Conservation (phyloP, 2,888 invertebrate genomes). For the Pyrocoelia pectoralis region DNA sequence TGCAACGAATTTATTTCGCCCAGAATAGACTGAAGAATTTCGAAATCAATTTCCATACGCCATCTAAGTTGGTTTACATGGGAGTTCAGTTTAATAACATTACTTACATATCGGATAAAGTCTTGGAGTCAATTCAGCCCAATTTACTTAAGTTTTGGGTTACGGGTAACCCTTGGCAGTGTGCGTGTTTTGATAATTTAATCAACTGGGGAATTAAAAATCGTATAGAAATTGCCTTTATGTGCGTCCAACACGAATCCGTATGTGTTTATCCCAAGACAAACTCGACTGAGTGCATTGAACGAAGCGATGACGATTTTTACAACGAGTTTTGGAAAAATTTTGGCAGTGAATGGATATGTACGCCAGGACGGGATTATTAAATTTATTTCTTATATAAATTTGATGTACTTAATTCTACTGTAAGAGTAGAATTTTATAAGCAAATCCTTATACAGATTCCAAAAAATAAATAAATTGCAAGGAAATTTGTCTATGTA, state of each 20-base stretch:
- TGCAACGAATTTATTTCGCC: constrained; percentile 9
- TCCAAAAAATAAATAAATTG: too few relatives aligned
- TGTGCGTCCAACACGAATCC: not conserved
- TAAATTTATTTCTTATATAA: not conserved
- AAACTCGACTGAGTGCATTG: not conserved
- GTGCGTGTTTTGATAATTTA: constrained; percentile 13
- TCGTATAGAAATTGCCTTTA: not conserved
- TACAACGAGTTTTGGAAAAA: not conserved
- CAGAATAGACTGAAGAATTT: not conserved
- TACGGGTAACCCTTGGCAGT: constrained; percentile 10
- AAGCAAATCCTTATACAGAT: too few relatives aligned
- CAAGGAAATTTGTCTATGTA: too few relatives aligned
- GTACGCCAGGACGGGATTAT: constrained; percentile 2
- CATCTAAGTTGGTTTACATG: constrained; percentile 10
- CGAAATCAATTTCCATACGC: constrained; percentile 4
- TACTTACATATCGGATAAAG: not conserved
- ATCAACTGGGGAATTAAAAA: constrained; percentile 5
- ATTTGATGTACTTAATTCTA: not conserved
- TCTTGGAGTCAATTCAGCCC: not conserved
- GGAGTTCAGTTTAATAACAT: constrained; percentile 12
- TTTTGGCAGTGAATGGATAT: constrained; percentile 11
- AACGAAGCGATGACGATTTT: constrained; percentile 9
- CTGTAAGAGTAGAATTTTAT: too few relatives aligned
- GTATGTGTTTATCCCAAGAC: constrained; percentile 7
- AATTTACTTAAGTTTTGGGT: constrained; percentile 12